phyloP scores from a whole-genome alignment of 2,888 invertebrate species.

The Troilus luridus region DNA sequence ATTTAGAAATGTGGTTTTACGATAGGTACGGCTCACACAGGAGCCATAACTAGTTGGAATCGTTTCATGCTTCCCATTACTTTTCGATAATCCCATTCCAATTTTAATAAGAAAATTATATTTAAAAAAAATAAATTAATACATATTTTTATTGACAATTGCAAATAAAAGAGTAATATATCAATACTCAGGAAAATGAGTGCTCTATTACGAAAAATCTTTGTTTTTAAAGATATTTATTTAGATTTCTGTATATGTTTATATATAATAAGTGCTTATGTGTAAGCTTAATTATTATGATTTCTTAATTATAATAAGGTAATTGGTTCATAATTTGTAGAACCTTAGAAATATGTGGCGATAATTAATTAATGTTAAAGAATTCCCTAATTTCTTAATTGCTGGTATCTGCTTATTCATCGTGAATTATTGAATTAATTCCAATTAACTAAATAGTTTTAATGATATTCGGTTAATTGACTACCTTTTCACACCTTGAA shows the following conservation, averaged over 20 bases:
- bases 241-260: too few species aligned
- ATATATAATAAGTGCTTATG: too few species aligned
- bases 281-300: too few species aligned
- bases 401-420: not conserved
- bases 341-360: not conserved
- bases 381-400: not conserved
- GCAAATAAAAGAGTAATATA: too few species aligned
- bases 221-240: too few species aligned
- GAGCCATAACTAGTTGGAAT: not conserved
- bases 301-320: too few species aligned
- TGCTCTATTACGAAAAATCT: too few species aligned
- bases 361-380: not conserved
- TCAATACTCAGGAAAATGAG: too few species aligned
- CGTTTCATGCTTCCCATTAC: not conserved
- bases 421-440: not conserved
- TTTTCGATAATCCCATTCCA: not conserved
- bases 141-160: too few species aligned
- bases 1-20: conserved; percentile 21
- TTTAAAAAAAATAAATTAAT: not conserved
- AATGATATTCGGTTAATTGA: not conserved
- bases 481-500: not conserved
- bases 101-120: not conserved
- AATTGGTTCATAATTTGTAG: not conserved
- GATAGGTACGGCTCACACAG: not conserved
- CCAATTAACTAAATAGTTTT: too few species aligned